Evolutionary conservation across 2,888 invertebrate species (phyloP).

Genomic region (Chaetogeoica ovagalla): DNA sequence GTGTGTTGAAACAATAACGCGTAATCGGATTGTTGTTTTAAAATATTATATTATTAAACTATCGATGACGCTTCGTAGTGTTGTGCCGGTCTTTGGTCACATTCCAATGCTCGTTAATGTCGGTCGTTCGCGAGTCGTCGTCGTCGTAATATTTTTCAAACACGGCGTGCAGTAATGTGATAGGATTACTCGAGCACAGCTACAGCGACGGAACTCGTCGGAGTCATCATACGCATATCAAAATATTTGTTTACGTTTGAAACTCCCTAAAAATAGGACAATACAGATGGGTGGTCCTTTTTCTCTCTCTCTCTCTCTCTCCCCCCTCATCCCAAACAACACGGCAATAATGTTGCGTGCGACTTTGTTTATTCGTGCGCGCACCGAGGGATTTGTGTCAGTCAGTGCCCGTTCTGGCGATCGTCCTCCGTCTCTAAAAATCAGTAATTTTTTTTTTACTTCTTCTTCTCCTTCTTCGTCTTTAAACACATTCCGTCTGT

Average conservation of each 20-base stretch:
- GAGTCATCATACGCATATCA: conserved; percentile 30
- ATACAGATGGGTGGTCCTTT: conserved; percentile 41
- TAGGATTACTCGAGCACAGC: too few relatives aligned
- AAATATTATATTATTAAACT: conserved; percentile 4
- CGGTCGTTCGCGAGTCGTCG: conserved; percentile 16
- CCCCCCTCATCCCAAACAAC: conserved; percentile 6
- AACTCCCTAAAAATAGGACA: conserved; percentile 47
- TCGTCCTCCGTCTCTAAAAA: conserved; percentile 46
- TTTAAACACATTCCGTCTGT: conserved; percentile 21
- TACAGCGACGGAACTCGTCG: conserved; percentile 6
- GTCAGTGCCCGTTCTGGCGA: conserved; percentile 49
- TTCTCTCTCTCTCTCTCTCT: too few relatives aligned
- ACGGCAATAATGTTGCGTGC: conserved; percentile 41
- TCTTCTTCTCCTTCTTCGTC: neutral
- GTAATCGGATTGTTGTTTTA: neutral
- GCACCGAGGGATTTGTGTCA: conserved; percentile 38
- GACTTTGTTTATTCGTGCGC: conserved; percentile 49
- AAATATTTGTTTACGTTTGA: conserved; percentile 44
- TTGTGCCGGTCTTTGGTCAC: conserved; percentile 18
- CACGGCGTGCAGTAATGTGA: too few relatives aligned
- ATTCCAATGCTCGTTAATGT: conserved; percentile 32
- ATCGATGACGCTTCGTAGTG: neutral
- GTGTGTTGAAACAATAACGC: too few relatives aligned
- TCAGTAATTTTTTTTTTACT: neutral
- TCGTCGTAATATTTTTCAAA: too few relatives aligned